These are phyloP conservation scores for Chroicocephalus ridibundus DNA, from an alignment of 2,113 vertebrate species.

Conservation along the genomic window DNA sequence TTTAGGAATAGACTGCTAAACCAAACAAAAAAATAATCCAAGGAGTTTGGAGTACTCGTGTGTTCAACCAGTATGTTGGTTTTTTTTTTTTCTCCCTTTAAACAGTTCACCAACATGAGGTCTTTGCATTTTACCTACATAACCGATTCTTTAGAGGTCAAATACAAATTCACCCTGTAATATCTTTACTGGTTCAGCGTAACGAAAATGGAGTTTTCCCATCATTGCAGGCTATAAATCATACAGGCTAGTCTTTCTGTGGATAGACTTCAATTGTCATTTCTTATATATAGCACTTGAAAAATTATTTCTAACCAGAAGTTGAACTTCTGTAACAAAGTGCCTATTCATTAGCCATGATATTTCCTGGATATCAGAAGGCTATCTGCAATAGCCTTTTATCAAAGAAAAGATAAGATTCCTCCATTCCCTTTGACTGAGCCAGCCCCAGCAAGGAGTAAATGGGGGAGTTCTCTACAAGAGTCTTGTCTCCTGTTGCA, in stretches of 20 bases:
- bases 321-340: constrained; percentile 56
- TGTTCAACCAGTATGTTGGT: background rate
- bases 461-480: background rate
- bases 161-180: constrained; percentile 8
- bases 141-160: background rate
- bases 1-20: background rate
- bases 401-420: constrained; percentile 30
- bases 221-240: constrained; percentile 8
- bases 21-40: background rate
- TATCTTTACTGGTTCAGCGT: background rate
- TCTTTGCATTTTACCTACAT: background rate
- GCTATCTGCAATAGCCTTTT: constrained; percentile 49
- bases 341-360: constrained; percentile 43
- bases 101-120: background rate
- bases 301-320: constrained; percentile 57
- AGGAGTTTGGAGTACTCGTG: background rate
- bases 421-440: background rate
- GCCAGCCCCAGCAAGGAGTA: constrained; percentile 1
- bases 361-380: constrained; percentile 48
- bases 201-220: background rate
- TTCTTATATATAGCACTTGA: constrained; percentile 35
- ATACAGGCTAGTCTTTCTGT: background rate
- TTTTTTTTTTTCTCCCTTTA: background rate
- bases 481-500: constrained; percentile 25
- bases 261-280: constrained; percentile 36